phyloP scores from a whole-genome alignment of 2,888 invertebrate genomes.

The Clitarchus hookeri region DNA sequence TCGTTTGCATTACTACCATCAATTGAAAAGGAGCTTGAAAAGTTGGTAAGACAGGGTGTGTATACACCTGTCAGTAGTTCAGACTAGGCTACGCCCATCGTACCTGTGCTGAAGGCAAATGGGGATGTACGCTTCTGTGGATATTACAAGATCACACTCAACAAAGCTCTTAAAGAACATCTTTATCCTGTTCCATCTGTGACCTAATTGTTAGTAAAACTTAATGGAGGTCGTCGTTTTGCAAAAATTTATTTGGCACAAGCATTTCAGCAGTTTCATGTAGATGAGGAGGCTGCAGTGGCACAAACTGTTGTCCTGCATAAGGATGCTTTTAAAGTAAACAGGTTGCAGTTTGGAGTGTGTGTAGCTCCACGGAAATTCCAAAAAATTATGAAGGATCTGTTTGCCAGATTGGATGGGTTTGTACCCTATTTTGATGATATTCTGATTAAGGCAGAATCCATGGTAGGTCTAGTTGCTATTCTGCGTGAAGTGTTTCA shows the following conservation, averaged over 20 bases:
- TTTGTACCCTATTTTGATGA: neutral
- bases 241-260: neutral
- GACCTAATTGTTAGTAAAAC: neutral
- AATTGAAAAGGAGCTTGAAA: neutral
- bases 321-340: neutral
- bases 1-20: neutral
- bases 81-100: neutral
- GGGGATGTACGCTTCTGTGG: neutral
- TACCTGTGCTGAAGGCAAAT: neutral
- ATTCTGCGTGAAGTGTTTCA: neutral
- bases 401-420: neutral
- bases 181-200: neutral
- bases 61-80: neutral
- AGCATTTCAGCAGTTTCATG: neutral
- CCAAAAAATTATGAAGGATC: neutral
- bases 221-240: neutral
- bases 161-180: neutral
- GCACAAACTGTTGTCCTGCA: neutral
- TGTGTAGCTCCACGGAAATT: neutral
- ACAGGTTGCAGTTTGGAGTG: neutral
- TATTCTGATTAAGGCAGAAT: neutral
- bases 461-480: neutral
- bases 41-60: neutral
- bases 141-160: neutral
- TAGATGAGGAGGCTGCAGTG: neutral